phyloP scores from a whole-genome alignment of 2,113 vertebrate genomes.

The Serilophus lunatus region DNA sequence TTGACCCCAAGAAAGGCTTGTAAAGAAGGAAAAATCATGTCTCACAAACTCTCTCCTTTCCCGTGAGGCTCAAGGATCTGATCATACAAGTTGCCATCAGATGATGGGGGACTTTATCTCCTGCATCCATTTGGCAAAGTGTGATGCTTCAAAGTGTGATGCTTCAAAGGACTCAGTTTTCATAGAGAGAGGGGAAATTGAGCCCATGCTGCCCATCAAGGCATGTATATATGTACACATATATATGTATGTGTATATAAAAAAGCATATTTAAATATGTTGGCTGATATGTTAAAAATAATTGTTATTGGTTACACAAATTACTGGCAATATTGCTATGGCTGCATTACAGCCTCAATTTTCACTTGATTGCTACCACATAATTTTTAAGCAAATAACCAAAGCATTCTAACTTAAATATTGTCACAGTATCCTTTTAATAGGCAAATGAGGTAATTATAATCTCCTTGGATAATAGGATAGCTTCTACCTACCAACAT shows the following conservation, averaged over 20 bases:
- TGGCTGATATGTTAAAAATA: not conserved
- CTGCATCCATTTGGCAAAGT: not conserved
- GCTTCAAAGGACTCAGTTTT: not conserved
- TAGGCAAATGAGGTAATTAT: slow-evolving; percentile 58
- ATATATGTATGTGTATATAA: not conserved
- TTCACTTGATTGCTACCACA: slow-evolving; percentile 52
- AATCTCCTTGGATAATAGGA: slow-evolving; percentile 45
- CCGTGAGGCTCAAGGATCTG: not conserved
- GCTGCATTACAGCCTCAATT: slow-evolving; percentile 26
- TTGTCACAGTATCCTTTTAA: slow-evolving; percentile 49
- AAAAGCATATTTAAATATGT: not conserved
- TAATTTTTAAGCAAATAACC: slow-evolving; percentile 63
- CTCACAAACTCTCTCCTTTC: not conserved
- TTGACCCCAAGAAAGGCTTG: not conserved
- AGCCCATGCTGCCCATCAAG: not conserved
- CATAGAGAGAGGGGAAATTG: not conserved
- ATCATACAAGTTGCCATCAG: not conserved
- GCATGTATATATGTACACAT: not conserved
- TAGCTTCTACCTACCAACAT: slow-evolving; percentile 13
- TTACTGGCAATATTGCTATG: not conserved
- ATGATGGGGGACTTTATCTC: not conserved
- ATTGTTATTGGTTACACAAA: slow-evolving; percentile 18
- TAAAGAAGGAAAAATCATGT: not conserved
- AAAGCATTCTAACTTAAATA: slow-evolving; percentile 48
- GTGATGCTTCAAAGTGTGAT: not conserved